Base-by-base conservation (phyloP, 2,113 vertebrate species). In the Triplophysa tibetana region DNA sequence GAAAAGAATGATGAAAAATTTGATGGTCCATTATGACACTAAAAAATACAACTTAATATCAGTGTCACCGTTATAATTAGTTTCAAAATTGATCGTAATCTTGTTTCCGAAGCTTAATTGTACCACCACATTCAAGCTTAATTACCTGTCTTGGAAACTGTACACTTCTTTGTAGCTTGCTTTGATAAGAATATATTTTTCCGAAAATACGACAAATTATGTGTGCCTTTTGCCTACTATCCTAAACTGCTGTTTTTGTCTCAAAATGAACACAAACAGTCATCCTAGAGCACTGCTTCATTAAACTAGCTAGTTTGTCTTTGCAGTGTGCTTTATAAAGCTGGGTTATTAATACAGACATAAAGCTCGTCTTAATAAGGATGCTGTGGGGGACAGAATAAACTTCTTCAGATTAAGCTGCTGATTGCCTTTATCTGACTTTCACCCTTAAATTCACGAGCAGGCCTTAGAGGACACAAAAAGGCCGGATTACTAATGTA, bases 401-500 rank as follows among this genome's bases (percentile, higher is more conserved):
- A 16, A 2, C 13, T 52, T 12, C 12, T 52, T 52, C 4, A 67
- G 64, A 54, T 9, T 17, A 21, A 26, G 65, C 38, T 67, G 19
- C 64, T 45, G 33, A 67, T 5, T 45, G 11, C 26, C 29, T 48
- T 72, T 38, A 7, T n/a, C 70, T 58, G 19, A 8, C 23, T 24
- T 72, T 72, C 17, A 38, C 70, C 50, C 17, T 33, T 1, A 70
- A 70, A 21, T 70, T 70, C 17, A 54, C 38, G 70, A 21, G 29
- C 19, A 58, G 29, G n/a, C 52, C 26, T n/a, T 24, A 72, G 56
- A 72, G 19, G 19, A 48, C 19, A 54, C 13, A 70, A 8, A 8
- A 38, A 72, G 26, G 16, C 50, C 26, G n/a, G 10, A 72, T 9
- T 72, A 33, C 23, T 69, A 48, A 29, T 41, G 7, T 16, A 13